Base-by-base conservation (phyloP, 1,140 invertebrate genomes). In the Druon quercuslanigerum region DNA sequence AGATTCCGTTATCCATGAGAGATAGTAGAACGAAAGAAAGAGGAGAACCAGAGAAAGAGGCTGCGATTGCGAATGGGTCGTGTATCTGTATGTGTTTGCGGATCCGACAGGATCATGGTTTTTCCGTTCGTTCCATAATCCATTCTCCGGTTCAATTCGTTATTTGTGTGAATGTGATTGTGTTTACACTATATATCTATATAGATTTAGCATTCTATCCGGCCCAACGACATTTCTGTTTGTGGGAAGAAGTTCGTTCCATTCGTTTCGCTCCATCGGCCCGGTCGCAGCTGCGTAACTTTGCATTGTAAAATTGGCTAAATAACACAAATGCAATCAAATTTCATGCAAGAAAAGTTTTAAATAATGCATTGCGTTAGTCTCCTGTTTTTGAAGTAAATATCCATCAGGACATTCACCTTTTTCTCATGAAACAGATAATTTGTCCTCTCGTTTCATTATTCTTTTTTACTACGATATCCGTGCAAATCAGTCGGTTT, bases 21-120 rank as follows among this genome's bases (percentile, higher is more conserved):
- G 80, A 79, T 81, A 79, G 79, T 79, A 60, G 79, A 77, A 80
- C 72, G 82, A 79, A 81, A 79, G 80, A 57, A 75, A 76, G 77
- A 80, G 77, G 79, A 71, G 76, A 75, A 77, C 76, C 73, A 57
- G 75, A 25, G 75, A 66, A 66, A 46, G 60, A 66, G 60, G 25
- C 25, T 66, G 57, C 33, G 60, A 66, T 40, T 66, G 33, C 60
- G 60, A 66, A 66, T 66, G 60, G 60, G 40, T 66, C 60, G 25
- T 33, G 60, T 66, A 66, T 60, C 40, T 60, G 40, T 46, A 9
- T 11, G 40, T 11, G 40, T 46, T 40, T 20, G 40, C 13, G 16
- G 20, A 46, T 40, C n/a, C 52, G 52, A 54, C 52, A 54, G 52
- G 33, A 40, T 66, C 14, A 33, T 66, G 60, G 60, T 7, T 66